A percentile compares a stretch with the other conserved stretches of the same genome.
phyloP scores from a whole-genome alignment of 1,140 invertebrate species.

The Dendrolimus kikuchii region DNA sequence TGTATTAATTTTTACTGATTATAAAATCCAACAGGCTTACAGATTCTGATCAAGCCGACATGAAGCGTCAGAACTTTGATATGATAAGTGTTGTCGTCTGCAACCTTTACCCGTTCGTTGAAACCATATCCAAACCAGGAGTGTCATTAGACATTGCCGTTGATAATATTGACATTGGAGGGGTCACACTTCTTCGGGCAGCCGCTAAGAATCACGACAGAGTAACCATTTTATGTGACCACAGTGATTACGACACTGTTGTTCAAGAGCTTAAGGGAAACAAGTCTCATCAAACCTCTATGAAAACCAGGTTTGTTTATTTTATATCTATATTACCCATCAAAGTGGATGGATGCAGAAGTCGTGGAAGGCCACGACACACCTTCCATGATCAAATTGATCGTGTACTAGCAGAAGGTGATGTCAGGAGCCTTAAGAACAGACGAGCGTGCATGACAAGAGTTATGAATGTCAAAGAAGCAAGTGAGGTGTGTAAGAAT shows the following conservation, averaged over 20 bases:
- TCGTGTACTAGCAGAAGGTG: too few relatives aligned
- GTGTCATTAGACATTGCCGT: slow-evolving; percentile 92
- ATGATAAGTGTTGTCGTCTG: slow-evolving; percentile 91
- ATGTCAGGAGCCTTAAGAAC: too few relatives aligned
- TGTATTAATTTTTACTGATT: slow-evolving; percentile 6
- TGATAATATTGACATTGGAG: slow-evolving; percentile 98
- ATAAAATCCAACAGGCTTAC: slow-evolving; percentile 72
- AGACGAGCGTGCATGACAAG: too few relatives aligned
- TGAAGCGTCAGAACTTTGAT: slow-evolving; percentile 83
- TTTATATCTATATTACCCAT: too few relatives aligned
- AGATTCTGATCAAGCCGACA: slow-evolving; percentile 86
- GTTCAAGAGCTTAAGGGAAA: slow-evolving; percentile 78
- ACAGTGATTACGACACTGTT: slow-evolving; percentile 88
- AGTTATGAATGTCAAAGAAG: too few relatives aligned
- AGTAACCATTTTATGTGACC: slow-evolving; percentile 96
- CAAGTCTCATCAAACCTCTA: slow-evolving; percentile 74
- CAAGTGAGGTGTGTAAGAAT: too few relatives aligned
- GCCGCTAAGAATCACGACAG: slow-evolving; percentile 98
- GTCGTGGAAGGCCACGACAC: too few relatives aligned
- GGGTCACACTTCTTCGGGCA: slow-evolving; percentile 94
- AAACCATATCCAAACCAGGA: slow-evolving; percentile 87
- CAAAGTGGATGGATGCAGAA: too few relatives aligned
- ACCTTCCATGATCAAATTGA: too few relatives aligned
- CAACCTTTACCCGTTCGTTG: slow-evolving; percentile 97
- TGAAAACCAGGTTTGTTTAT: slow-evolving; percentile 79